Base-by-base conservation (phyloP, 2,888 invertebrate species). In the Boloria euphrosyne region DNA sequence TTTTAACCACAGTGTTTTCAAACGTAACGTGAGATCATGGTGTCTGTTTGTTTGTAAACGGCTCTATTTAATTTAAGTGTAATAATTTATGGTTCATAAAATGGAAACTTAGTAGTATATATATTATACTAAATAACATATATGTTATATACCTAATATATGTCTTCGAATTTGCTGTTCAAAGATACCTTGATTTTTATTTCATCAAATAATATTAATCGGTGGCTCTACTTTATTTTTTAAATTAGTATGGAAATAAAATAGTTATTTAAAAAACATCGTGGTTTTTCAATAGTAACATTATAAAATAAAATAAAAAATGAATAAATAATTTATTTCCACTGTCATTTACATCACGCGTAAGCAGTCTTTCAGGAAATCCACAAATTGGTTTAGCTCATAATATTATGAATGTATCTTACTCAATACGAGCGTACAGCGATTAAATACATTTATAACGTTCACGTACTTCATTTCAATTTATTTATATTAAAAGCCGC, bases 361-460 rank as follows among this genome's bases (percentile, higher is more conserved):
- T 50, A 59, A 38, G n/a, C 27, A 49, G 17, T 59, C 27, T 59
- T 27, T 16, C 49, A 59, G 59, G 49, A 59, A 50, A 59, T 50
- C 50, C 17, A 13, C 18, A 18, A 59, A 49, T 59, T 59, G 4
- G 14, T 59, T 16, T 17, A 49, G 16, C 27, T 27, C 22, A 22
- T 57, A 22, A 22, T n/a, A n/a, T n/a, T n/a, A n/a, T 22, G 22
- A 22, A 22, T 1, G 22, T 22, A 46, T n/a, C n/a, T 57, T n/a
- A 57, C 22, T 16, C 31, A 38, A 22, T 27, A 16, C 57, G 46
- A 27, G 22, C 31, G 31, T 46, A 46, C 13, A 27, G 57, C 27
- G 27, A 44, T 46, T 22, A 22, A 18, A 46, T 57, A 46, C 46
- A 57, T 44, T 57, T 22, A 16, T n/a, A 13, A 57, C 46, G 6